A percentile compares a stretch with the other conserved stretches of the same genome.
Conservation (phyloP, 2,888 invertebrate species). For the Yponomeuta sedellus region DNA sequence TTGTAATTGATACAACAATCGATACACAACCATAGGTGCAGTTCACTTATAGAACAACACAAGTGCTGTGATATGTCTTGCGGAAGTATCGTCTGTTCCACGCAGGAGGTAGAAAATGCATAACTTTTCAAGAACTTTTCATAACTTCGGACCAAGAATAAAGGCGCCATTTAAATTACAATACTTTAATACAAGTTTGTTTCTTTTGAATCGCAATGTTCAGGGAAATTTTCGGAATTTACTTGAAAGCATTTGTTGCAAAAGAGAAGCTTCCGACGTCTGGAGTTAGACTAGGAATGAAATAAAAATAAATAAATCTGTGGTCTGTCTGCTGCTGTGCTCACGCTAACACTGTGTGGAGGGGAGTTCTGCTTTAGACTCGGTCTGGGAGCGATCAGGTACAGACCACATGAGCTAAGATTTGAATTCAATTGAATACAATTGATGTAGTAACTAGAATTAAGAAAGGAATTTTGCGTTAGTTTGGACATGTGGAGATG, state of each 20-base stretch:
- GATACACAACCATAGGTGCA: too few relatives aligned
- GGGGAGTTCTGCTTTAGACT: not conserved
- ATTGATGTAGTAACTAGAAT: too few relatives aligned
- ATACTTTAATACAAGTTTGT: conserved; percentile 62
- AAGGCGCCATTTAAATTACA: conserved; percentile 59
- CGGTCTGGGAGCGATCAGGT: not conserved
- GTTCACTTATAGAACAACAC: not conserved
- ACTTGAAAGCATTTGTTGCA: conserved; percentile 62
- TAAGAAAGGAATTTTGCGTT: too few relatives aligned
- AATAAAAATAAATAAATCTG: conserved; percentile 35
- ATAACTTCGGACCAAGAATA: conserved; percentile 48
- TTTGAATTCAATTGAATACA: too few relatives aligned
- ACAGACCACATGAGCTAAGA: too few relatives aligned
- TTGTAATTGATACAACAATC: too few relatives aligned
- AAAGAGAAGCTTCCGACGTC: conserved; percentile 53
- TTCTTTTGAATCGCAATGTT: conserved; percentile 59
- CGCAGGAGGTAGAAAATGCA: conserved; percentile 41
- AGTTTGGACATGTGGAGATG: too few relatives aligned
- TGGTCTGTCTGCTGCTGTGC: conserved; percentile 29
- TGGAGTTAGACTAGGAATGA: conserved; percentile 46
- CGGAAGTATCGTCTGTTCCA: conserved; percentile 4
- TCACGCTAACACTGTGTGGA: not conserved
- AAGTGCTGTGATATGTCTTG: conserved; percentile 8
- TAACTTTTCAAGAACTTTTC: conserved; percentile 47
- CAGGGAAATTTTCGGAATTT: conserved; percentile 66